phyloP scores from a whole-genome alignment of 2,113 vertebrate species.

The Casuarius casuarius region DNA sequence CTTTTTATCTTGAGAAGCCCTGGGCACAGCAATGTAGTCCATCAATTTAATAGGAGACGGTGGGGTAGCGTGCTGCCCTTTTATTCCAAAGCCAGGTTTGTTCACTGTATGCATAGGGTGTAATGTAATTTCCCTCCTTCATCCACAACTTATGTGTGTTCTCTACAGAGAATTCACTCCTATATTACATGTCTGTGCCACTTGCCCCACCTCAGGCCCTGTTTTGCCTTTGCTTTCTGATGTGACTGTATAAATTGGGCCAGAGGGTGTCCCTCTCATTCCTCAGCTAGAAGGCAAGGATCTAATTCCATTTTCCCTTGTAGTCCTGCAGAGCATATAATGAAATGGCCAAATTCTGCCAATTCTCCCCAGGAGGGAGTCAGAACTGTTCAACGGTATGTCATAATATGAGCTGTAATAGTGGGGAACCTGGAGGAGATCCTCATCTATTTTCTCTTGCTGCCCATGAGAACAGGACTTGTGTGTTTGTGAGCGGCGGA shows the following conservation, averaged over 20 bases:
- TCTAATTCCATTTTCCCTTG: not conserved
- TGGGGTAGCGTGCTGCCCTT: not conserved
- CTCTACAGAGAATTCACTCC: not conserved
- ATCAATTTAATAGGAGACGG: conserved; percentile 4
- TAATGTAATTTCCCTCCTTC: not conserved
- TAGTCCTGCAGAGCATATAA: not conserved
- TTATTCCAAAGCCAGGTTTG: not conserved
- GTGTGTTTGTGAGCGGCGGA: accelerated
- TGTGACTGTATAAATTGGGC: not conserved
- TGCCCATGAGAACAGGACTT: not conserved
- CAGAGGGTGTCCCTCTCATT: not conserved
- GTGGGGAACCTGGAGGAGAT: not conserved
- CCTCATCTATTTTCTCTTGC: not conserved
- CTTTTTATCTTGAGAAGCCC: conserved; percentile 28
- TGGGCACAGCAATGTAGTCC: not conserved
- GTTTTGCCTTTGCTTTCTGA: not conserved
- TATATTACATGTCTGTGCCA: accelerated
- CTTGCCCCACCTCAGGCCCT: not conserved
- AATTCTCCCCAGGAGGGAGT: not conserved
- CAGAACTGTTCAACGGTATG: not conserved
- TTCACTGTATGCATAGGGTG: not conserved
- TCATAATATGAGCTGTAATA: accelerated
- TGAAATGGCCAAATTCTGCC: not conserved
- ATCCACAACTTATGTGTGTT: not conserved
- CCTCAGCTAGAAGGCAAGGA: not conserved